Base-by-base conservation (phyloP, 2,797 vertebrate genomes). In the Enteromius afrohamiltoni region DNA sequence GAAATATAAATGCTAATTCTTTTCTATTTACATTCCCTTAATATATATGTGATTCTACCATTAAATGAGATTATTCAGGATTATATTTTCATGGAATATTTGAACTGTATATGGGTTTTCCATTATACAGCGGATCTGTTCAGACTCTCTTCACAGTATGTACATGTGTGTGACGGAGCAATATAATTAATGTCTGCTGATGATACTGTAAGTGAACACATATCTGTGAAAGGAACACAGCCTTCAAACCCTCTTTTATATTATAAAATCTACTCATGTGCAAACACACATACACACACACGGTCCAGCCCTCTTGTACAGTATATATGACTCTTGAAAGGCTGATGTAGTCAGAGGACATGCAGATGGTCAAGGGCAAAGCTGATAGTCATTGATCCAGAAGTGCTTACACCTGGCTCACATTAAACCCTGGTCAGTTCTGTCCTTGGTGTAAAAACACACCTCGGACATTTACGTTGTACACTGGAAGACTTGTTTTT, bases 401-500 rank as follows among this genome's bases (percentile, higher is more conserved):
- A 40, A 71, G 85, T 55, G 81, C 49, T 86, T 64, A 62, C 14
- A 73, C 62, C 49, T 16, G 74, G 53, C 73, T 77, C 74, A 68
- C 83, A 80, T 77, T 75, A 79, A 71, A 84, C 86, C 75, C 86
- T 88, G 84, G 62, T 68, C 49, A 84, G 26, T 82, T 80, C 49
- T 70, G 71, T 78, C 85, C 84, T 78, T 64, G 82, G 67, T 64
- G 65, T 62, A 64, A 85, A 88, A 85, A 80, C 83, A 64, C 79
- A 78, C 86, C 82, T 85, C 40, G 2, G 76, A 77, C 86, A 75
- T 49, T 65, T 70, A 71, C 34, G 51, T 45, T 21, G 84, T 62
- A 83, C 83, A 79, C 73, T 89, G 88, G 88, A 89, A 89, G 88
- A 89, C 88, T 53, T 85, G 82, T 87, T 85, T 69, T 82, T 76